Conservation (phyloP, 2,113 vertebrate species). For the Piaya cayana region DNA sequence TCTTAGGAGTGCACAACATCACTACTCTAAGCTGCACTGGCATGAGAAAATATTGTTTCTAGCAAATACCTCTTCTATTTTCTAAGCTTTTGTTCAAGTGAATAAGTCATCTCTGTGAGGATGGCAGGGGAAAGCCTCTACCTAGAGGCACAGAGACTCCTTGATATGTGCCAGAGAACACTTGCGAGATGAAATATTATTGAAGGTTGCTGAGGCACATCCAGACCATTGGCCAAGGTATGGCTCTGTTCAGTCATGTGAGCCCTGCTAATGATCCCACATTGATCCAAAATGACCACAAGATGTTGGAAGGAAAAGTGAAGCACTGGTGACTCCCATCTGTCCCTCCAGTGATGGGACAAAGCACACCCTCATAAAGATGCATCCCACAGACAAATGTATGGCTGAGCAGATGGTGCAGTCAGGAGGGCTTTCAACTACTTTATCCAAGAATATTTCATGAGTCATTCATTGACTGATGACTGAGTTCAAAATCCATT, state of each 20-base stretch:
- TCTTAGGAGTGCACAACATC: background rate
- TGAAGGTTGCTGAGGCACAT: background rate
- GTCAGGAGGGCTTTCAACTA: background rate
- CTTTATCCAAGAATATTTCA: background rate
- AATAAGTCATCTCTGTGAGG: background rate
- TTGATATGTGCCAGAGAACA: background rate
- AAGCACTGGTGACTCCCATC: background rate
- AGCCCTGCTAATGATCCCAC: background rate
- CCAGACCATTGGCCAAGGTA: background rate
- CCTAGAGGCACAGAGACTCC: background rate
- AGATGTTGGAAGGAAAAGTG: background rate
- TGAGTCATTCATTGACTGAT: background rate
- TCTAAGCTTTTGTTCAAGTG: background rate
- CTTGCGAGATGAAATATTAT: background rate
- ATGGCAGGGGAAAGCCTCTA: background rate
- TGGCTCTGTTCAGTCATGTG: background rate
- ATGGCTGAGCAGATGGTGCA: conserved; percentile 28
- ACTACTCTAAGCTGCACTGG: background rate
- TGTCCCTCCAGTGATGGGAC: background rate
- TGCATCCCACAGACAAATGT: background rate
- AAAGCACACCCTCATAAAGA: background rate
- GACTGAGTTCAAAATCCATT: background rate
- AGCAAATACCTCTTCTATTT: background rate
- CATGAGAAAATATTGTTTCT: background rate
- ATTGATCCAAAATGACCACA: background rate